These are phyloP conservation scores for Octopus sinensis DNA, from an alignment of 1,140 invertebrate genomes.

Conservation along the genomic window DNA sequence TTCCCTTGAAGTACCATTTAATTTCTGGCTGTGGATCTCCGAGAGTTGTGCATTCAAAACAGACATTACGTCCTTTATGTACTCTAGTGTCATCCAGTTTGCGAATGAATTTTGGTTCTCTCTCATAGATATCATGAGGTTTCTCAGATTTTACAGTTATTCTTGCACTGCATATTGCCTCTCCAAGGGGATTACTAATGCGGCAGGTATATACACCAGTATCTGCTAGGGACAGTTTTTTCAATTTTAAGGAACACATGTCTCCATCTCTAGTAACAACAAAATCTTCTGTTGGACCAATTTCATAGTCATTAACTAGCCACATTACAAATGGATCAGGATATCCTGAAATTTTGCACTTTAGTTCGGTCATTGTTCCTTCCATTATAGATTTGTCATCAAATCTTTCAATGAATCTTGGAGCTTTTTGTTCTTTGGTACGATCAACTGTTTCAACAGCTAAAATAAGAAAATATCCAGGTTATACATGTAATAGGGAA, in stretches of 20 bases:
- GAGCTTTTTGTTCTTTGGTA: slow-evolving; percentile 40
- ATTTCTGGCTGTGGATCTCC: slow-evolving; percentile 49
- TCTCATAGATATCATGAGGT: neutral
- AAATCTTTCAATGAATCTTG: slow-evolving; percentile 46
- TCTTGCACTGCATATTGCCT: slow-evolving; percentile 42
- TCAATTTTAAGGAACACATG: slow-evolving; percentile 67
- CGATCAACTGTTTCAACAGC: slow-evolving; percentile 35
- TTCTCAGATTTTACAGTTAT: slow-evolving; percentile 37
- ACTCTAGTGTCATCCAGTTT: slow-evolving; percentile 38
- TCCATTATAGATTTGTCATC: slow-evolving; percentile 45
- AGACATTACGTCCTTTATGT: slow-evolving; percentile 40
- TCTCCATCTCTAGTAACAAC: slow-evolving; percentile 38
- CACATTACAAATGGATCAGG: slow-evolving; percentile 43
- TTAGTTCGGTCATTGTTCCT: slow-evolving; percentile 43
- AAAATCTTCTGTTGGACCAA: slow-evolving; percentile 34
- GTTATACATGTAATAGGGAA: neutral
- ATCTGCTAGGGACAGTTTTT: slow-evolving; percentile 61
- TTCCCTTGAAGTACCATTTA: slow-evolving; percentile 69
- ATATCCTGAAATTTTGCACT: slow-evolving; percentile 44
- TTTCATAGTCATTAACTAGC: slow-evolving; percentile 43
- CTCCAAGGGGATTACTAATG: slow-evolving; percentile 47
- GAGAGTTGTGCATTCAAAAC: slow-evolving; percentile 46
- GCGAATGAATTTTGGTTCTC: slow-evolving; percentile 39
- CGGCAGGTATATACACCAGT: slow-evolving; percentile 66
- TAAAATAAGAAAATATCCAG: slow-evolving; percentile 22